phyloP scores from a whole-genome alignment of 37 sponge, comb jelly and placozoan genomes.

The Spongilla lacustris region DNA sequence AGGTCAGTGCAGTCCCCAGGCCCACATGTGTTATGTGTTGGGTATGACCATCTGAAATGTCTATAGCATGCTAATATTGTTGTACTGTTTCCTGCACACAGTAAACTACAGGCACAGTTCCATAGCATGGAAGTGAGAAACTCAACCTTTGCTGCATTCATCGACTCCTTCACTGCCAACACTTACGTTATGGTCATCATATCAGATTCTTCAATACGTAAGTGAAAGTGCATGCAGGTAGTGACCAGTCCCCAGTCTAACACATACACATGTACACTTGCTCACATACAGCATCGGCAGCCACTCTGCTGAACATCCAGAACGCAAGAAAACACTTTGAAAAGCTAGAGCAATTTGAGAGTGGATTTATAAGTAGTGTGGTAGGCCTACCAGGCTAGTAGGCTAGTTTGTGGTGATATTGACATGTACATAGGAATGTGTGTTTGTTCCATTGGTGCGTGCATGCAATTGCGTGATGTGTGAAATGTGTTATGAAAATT shows the following conservation, averaged over 20 bases:
- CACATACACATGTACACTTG: neutral
- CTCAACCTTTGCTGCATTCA: conserved; percentile 91
- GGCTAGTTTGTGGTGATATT: neutral
- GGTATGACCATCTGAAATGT: no score
- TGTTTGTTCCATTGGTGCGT: conserved; percentile 16
- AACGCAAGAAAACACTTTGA: conserved; percentile 97
- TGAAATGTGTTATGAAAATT: no score
- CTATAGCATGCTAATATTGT: neutral
- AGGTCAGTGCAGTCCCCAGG: conserved; percentile 46
- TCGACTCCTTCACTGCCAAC: conserved; percentile 96
- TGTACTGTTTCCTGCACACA: conserved; percentile 17
- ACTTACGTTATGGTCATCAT: conserved; percentile 98
- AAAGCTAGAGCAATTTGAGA: conserved; percentile 86
- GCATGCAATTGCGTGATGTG: conserved; percentile 5
- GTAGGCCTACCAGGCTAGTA: neutral
- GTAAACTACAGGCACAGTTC: conserved; percentile 93
- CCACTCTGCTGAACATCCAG: conserved; percentile 90
- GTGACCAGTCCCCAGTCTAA: neutral
- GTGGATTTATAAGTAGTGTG: neutral
- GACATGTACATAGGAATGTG: neutral
- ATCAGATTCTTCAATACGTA: conserved; percentile 89
- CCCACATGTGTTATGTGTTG: no score
- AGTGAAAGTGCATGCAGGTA: conserved; percentile 12
- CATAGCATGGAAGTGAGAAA: conserved; percentile 98
- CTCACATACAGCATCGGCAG: conserved; percentile 77